Base-by-base conservation (phyloP, 2,113 vertebrate species). In the Myiopsitta monachus region DNA sequence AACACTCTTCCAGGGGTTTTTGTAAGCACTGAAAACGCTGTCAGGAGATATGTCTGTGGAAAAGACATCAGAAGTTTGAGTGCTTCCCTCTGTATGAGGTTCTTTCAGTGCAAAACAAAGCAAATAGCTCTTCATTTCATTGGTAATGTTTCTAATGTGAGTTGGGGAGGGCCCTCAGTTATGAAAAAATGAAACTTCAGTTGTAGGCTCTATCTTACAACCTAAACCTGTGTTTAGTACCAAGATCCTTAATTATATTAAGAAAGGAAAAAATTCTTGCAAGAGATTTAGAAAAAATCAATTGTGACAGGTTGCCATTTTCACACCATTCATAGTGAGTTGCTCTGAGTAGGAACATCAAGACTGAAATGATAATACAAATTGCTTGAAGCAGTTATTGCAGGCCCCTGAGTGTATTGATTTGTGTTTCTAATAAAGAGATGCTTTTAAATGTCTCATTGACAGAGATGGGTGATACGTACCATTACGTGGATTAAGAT, bases 341-440 rank as follows among this genome's bases (percentile, higher is more conserved):
- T 98, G 90, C 95, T 97, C 93, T 77, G 94, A 97, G 95, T 89
- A 94, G 76, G 90, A 97, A 63, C 96, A 92, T 97, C 94, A 95
- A 91, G 97, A 98, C 95, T 95, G 96, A 97, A 97, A 97, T 96
- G 95, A 97, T 97, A 97, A 97, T 94, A 96, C 92, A 95, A 92
- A 96, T 97, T 95, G 97, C 97, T 94, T 86, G 89, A 66, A 95
- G 97, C 95, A 95, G 97, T 96, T 97, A 95, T 90, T 98, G 92
- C 92, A 94, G 90, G 97, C 98, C 95, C 95, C 90, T 55, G 97
- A 94, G 98, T 90, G 75, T 97, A 98, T 98, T 98, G 98, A 98
- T 98, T 98, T 98, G 96, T 97, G 95, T 97, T 97, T 97, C 97
- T 98, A 96, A 98, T 98, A 98, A 97, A 98, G 98, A 98, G 97